These are phyloP conservation scores for Scopus umbretta DNA, from an alignment of 2,113 vertebrate species.

Conservation along the genomic window DNA sequence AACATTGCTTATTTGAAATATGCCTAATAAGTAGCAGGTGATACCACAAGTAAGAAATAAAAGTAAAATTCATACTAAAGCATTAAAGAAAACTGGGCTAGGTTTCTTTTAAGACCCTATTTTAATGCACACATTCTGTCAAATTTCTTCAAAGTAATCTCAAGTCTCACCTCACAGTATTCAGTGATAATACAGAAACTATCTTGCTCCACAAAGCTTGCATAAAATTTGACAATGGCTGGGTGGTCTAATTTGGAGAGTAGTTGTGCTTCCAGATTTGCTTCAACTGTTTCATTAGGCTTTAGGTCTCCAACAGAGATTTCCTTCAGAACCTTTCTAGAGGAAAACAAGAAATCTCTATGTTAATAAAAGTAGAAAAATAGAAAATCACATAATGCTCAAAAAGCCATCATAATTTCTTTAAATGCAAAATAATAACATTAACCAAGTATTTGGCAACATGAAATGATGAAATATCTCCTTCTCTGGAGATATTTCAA, in stretches of 20 bases:
- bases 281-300: slow-evolving; percentile 82
- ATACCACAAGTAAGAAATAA: background rate
- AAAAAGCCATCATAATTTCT: background rate
- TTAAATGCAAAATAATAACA: background rate
- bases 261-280: slow-evolving; percentile 81
- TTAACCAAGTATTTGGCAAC: background rate
- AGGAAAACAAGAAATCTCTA: background rate
- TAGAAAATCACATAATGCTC: background rate
- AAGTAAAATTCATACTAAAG: background rate
- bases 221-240: slow-evolving; percentile 82
- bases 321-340: slow-evolving; percentile 85
- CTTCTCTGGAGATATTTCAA: too few species aligned
- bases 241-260: slow-evolving; percentile 84
- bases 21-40: background rate
- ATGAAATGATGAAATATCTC: background rate
- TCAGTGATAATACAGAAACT: slow-evolving; percentile 87
- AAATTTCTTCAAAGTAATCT: background rate
- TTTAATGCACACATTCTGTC: background rate
- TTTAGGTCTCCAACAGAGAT: slow-evolving; percentile 79
- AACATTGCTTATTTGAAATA: background rate
- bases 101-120: background rate
- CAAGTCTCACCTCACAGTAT: slow-evolving; percentile 82
- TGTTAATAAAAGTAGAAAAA: background rate
- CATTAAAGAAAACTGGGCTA: background rate
- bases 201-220: slow-evolving; percentile 80